phyloP scores from a whole-genome alignment of 2,888 invertebrate species.

The Tiliacea citrago region DNA sequence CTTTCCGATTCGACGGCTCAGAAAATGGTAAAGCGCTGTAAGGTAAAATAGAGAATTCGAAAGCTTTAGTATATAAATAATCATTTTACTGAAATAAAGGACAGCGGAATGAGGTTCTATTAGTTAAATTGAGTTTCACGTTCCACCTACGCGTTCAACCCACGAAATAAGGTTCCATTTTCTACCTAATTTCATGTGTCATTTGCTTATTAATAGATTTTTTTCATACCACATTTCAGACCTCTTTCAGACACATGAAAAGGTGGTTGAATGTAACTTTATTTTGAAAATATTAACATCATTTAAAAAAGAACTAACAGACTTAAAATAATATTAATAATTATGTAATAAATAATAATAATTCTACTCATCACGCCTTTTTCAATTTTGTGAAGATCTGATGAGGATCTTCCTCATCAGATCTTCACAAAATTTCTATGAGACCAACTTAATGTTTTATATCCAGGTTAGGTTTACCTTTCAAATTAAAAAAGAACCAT shows the following conservation, averaged over 20 bases:
- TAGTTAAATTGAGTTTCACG: slow-evolving; percentile 6
- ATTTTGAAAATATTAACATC: too few relatives aligned
- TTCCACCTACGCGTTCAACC: background rate
- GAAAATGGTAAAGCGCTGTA: slow-evolving; percentile 52
- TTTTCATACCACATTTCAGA: background rate
- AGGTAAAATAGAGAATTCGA: slow-evolving; percentile 27
- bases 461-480: too few relatives aligned
- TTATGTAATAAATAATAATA: too few relatives aligned
- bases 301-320: too few relatives aligned
- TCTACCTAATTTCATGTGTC: background rate
- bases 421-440: too few relatives aligned
- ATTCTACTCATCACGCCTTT: too few relatives aligned
- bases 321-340: too few relatives aligned
- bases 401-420: too few relatives aligned
- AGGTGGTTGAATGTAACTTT: background rate
- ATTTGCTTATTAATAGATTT: background rate
- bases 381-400: too few relatives aligned
- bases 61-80: slow-evolving; percentile 8
- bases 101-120: slow-evolving; percentile 10
- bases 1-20: slow-evolving; percentile 46
- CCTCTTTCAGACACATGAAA: background rate
- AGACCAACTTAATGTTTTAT: too few relatives aligned
- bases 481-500: too few relatives aligned
- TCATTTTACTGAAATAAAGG: slow-evolving; percentile 22
- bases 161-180: background rate